phyloP scores from a whole-genome alignment of 2,113 vertebrate genomes.

The Sebastes schlegelii region DNA sequence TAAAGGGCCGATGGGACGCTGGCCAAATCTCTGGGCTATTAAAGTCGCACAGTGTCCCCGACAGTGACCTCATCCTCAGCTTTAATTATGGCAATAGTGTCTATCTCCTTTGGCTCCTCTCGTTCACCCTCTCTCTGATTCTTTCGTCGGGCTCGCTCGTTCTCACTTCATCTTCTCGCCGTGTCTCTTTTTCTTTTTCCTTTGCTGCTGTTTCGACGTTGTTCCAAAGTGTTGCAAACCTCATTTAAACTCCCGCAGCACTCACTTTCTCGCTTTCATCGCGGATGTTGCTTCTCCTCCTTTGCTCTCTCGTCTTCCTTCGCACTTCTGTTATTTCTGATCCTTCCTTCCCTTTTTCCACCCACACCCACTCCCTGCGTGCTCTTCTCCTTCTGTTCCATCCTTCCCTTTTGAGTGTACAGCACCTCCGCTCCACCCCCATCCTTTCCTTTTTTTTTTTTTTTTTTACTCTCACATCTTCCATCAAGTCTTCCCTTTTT shows the following conservation, averaged over 20 bases:
- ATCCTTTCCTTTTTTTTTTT: not conserved
- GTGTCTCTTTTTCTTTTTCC: not conserved
- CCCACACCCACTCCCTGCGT: too few relatives aligned
- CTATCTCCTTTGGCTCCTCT: conserved; percentile 57
- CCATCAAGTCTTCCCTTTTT: conserved; percentile 13
- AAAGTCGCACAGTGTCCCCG: conserved; percentile 70
- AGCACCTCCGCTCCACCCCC: not conserved
- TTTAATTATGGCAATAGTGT: conserved; percentile 82
- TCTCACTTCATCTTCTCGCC: conserved; percentile 30
- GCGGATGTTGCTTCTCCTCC: conserved; percentile 30
- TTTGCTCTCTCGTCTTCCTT: not conserved
- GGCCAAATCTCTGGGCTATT: conserved; percentile 84
- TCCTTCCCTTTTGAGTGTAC: conserved; percentile 9
- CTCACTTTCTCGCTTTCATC: not conserved
- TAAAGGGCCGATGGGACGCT: conserved; percentile 81
- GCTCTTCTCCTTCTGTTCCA: conserved; percentile 20
- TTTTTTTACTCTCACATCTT: not conserved
- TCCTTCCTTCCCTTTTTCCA: not conserved
- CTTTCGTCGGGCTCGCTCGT: conserved; percentile 32
- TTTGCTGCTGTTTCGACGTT: conserved; percentile 26
- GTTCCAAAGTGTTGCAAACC: conserved; percentile 8
- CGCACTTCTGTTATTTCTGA: conserved; percentile 20
- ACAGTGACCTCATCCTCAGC: conserved; percentile 78
- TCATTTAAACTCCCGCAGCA: conserved; percentile 23
- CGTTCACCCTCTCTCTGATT: conserved; percentile 15